Evolutionary conservation across 2,113 vertebrate species (phyloP).

Genomic region (Geococcyx californianus): DNA sequence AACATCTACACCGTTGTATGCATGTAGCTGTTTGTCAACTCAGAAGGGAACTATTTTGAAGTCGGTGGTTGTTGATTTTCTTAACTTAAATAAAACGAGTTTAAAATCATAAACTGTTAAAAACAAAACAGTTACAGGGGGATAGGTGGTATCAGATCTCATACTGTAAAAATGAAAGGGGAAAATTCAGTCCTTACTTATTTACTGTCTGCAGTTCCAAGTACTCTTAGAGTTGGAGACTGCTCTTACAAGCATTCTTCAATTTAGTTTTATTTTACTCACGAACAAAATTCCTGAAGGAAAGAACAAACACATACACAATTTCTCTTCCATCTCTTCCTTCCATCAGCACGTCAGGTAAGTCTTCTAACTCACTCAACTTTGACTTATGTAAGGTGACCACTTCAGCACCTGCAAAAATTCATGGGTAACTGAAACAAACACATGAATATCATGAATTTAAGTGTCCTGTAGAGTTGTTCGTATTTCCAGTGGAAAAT

Average conservation of each 20-base stretch:
- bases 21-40: too few species aligned
- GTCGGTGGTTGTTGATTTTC: too few species aligned
- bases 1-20: too few species aligned
- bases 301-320: neutral
- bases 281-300: neutral
- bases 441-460: neutral
- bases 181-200: neutral
- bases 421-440: neutral
- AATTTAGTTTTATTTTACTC: neutral
- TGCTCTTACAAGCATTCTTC: neutral
- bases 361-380: neutral
- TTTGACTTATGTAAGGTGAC: neutral
- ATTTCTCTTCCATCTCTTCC: neutral
- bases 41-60: too few species aligned
- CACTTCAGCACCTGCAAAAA: neutral
- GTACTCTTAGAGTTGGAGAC: neutral
- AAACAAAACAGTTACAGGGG: too few species aligned
- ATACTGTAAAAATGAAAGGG: neutral
- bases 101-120: too few species aligned
- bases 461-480: neutral
- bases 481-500: neutral
- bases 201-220: neutral
- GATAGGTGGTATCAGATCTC: too few species aligned
- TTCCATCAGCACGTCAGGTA: neutral
- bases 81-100: too few species aligned